Percentiles rank a stretch among this genome's conserved stretches.
Conservation (phyloP, 2,888 invertebrate genomes). For the Sinhomidia bicolor region DNA sequence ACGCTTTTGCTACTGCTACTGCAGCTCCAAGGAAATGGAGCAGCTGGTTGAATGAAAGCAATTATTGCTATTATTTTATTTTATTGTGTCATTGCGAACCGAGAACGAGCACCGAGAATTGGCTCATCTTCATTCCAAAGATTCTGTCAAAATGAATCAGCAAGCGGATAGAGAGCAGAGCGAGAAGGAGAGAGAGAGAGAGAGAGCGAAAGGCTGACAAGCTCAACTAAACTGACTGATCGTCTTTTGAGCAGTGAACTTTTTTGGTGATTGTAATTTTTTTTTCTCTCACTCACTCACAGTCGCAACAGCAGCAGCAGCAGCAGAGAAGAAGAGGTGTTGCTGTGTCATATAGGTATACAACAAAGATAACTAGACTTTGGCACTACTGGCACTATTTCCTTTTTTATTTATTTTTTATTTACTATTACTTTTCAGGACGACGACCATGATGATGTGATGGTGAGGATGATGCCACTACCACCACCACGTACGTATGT, state of each 20-base stretch:
- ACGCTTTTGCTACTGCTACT: not conserved
- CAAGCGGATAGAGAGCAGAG: not conserved
- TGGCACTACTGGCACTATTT: conserved; percentile 73
- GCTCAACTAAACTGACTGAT: conserved; percentile 61
- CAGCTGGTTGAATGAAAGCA: conserved; percentile 72
- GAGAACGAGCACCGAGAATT: conserved; percentile 73
- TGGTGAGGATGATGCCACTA: not conserved
- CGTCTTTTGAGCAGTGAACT: conserved; percentile 38
- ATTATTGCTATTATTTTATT: conserved; percentile 75
- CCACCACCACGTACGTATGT: too few species aligned
- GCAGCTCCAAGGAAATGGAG: conserved; percentile 32
- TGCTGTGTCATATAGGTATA: conserved; percentile 9
- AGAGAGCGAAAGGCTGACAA: not conserved
- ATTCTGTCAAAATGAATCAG: conserved; percentile 70
- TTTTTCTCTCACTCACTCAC: too few species aligned
- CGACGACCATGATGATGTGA: conserved; percentile 5
- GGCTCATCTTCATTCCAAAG: conserved; percentile 62
- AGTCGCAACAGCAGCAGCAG: too few species aligned
- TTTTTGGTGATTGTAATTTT: conserved; percentile 3
- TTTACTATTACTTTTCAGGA: conserved; percentile 32
- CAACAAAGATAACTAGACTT: conserved; percentile 58
- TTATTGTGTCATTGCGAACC: conserved; percentile 75
- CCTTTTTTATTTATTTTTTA: conserved; percentile 23
- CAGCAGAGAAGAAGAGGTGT: conserved; percentile 38
- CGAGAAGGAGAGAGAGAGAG: conserved; percentile 17